Evolutionary conservation across 2,113 vertebrate species (phyloP), one percentile per base, ranked within the genome.

Genomic region (Opisthocomus hoazin): DNA sequence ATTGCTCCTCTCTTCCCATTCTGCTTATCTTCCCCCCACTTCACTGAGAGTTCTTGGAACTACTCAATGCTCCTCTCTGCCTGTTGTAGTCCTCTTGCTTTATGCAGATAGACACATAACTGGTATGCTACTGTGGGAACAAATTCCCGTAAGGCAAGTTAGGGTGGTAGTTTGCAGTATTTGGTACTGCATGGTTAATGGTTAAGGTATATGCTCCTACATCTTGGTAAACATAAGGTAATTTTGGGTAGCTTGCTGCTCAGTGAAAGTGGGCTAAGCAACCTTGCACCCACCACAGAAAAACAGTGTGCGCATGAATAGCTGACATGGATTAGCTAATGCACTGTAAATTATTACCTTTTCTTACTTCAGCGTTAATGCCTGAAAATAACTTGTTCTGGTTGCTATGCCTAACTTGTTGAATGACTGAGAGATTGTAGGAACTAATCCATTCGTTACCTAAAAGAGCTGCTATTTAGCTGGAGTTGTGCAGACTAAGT

Each of bases 311-410:
- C 3, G 2, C 34, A 20, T 48, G 23, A 84, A 48, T 36, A 87
- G 21, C 57, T 87, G 36, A 39, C 51, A 21, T 15, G 56, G 46
- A 60, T 90, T 87, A 84, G 39, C 26, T 81, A 82, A 81, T 6
- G 3, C 54, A 29, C 34, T 71, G 46, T 61, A 66, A 84, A 78
- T 87, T 92, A 83, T 68, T 88, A n/a, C n/a, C 54, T 80, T 83
- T 74, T 76, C 75, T 83, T 92, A 64, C 60, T 84, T 78, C 43
- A 78, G 34, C 41, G 36, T 68, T 87, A 91, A 63, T 89, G 73
- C 77, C 84, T 93, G 84, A 48, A 94, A 89, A 91, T 71, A 89
- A 43, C 69, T 91, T 78, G 76, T 78, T 87, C 93, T 86, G 32
- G 60, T 92, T 87, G 65, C 77, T 93, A 1, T 53, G 43, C 66